Percentiles rank a stretch among this genome's conserved stretches.
These are phyloP conservation scores for Propithecus coquereli DNA, from an alignment of 2,113 vertebrate genomes.

Conservation along the genomic window DNA sequence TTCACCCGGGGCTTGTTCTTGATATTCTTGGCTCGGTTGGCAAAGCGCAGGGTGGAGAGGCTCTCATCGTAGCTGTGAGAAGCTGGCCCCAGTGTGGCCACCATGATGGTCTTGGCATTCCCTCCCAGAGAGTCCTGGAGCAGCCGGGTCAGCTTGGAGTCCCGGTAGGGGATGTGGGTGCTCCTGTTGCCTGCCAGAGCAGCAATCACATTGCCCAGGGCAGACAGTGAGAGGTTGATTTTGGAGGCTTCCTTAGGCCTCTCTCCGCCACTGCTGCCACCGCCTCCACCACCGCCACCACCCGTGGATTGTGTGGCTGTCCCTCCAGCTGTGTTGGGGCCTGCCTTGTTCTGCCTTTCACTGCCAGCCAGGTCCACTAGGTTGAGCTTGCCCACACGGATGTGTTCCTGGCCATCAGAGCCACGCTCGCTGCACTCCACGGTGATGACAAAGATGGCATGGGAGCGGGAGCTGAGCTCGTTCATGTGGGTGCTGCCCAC, in stretches of 20 bases:
- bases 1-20: slow-evolving; percentile 97
- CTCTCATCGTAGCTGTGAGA: slow-evolving; percentile 92
- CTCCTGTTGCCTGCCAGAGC: slow-evolving; percentile 92
- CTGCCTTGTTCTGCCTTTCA: slow-evolving; percentile 93
- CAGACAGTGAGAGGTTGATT: slow-evolving; percentile 96
- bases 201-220: slow-evolving; percentile 97
- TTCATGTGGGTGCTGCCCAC: slow-evolving; percentile 98
- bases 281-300: background rate
- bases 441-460: slow-evolving; percentile 94
- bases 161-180: slow-evolving; percentile 95
- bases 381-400: slow-evolving; percentile 97
- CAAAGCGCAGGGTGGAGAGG: slow-evolving; percentile 93
- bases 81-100: slow-evolving; percentile 94
- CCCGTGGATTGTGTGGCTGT: background rate
- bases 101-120: slow-evolving; percentile 96
- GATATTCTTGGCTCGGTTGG: slow-evolving; percentile 97
- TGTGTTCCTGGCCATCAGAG: slow-evolving; percentile 92
- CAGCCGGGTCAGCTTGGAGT: slow-evolving; percentile 97
- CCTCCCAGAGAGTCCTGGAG: slow-evolving; percentile 97
- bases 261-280: slow-evolving; percentile 75
- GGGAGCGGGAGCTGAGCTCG: slow-evolving; percentile 94
- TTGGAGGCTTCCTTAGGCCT: slow-evolving; percentile 95
- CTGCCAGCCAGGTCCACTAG: slow-evolving; percentile 97
- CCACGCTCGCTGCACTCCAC: slow-evolving; percentile 94
- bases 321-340: slow-evolving; percentile 72